Evolutionary conservation across 2,113 vertebrate species (phyloP).

Genomic region (Apistogramma diplotaenia): DNA sequence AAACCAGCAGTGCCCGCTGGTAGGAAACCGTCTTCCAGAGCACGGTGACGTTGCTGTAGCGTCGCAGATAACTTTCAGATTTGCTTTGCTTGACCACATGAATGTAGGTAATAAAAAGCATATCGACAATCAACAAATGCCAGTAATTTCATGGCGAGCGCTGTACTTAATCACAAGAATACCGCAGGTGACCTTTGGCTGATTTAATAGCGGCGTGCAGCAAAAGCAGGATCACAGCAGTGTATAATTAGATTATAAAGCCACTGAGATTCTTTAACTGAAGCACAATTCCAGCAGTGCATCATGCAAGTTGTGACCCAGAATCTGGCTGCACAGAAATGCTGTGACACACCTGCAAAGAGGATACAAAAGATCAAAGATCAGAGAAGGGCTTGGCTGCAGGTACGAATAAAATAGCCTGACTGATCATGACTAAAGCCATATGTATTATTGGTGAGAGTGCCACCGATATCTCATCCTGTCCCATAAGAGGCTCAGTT

Average conservation of each 20-base stretch:
- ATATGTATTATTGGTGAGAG: constrained; percentile 20
- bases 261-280: neutral
- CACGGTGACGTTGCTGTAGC: too few relatives aligned
- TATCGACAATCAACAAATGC: neutral
- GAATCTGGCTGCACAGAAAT: constrained; percentile 21
- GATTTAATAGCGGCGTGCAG: neutral
- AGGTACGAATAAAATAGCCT: neutral
- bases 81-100: neutral
- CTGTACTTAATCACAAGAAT: neutral
- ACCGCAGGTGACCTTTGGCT: constrained; percentile 16
- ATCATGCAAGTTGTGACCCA: constrained; percentile 5
- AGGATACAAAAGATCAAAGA: neutral
- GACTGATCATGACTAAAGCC: constrained; percentile 21
- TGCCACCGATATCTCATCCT: constrained; percentile 28
- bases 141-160: neutral
- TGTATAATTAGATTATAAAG: constrained; percentile 9
- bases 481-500: constrained; percentile 34
- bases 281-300: neutral
- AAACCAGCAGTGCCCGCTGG: neutral
- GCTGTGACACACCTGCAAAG: neutral
- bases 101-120: neutral
- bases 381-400: neutral
- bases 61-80: neutral
- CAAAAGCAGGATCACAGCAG: neutral
- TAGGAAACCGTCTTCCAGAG: neutral